Conservation (phyloP, 1,140 invertebrate genomes). For the Diabrotica undecimpunctata region DNA sequence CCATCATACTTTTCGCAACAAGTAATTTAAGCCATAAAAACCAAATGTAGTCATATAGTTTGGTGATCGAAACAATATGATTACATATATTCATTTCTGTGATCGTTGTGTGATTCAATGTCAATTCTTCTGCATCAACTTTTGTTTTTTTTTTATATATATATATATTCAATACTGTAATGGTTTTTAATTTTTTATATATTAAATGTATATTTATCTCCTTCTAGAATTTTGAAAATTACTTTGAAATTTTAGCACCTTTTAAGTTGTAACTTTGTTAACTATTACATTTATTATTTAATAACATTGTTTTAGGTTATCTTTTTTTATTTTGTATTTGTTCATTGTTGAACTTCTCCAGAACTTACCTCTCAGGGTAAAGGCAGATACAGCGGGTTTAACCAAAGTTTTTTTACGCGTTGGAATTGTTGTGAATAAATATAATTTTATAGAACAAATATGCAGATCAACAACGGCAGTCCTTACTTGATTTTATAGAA, state of each 20-base stretch:
- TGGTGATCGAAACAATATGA: constrained; percentile 6
- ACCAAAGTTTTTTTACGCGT: no score
- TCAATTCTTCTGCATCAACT: constrained; percentile 37
- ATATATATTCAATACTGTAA: constrained; percentile 5
- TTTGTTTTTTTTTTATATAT: constrained; percentile 36
- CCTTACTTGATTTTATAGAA: no score
- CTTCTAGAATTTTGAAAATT: constrained; percentile 32
- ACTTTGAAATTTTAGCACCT: constrained; percentile 40
- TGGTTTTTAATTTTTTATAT: constrained; percentile 25
- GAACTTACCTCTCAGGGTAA: constrained; percentile 32
- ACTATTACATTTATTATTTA: constrained; percentile 47
- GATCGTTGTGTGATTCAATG: constrained; percentile 45
- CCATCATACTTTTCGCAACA: constrained; percentile 36
- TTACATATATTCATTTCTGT: constrained; percentile 22
- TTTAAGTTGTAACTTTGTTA: constrained; percentile 48
- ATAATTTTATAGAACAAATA: no score
- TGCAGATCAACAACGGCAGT: no score
- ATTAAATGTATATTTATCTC: constrained; percentile 18
- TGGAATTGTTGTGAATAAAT: no score
- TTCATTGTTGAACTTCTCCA: constrained; percentile 38
- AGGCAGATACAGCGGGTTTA: no score
- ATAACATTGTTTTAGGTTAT: constrained; percentile 46
- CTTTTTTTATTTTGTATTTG: constrained; percentile 43
- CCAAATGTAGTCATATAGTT: constrained; percentile 13
- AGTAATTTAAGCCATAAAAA: constrained; percentile 28